These are phyloP conservation scores for Acanthornis magna DNA, from an alignment of 2,797 vertebrate species.

Conservation along the genomic window DNA sequence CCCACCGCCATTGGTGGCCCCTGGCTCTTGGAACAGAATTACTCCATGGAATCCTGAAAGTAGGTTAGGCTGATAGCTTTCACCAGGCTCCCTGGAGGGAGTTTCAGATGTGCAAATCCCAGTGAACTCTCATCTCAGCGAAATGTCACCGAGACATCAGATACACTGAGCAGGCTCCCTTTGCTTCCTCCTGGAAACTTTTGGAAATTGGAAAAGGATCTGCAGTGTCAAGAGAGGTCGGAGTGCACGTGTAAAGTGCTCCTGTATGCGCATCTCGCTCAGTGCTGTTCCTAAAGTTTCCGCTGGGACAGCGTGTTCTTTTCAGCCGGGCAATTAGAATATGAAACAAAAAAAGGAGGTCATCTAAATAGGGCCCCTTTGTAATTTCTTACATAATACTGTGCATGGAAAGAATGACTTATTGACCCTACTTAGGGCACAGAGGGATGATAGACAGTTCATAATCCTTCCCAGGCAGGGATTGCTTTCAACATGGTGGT, in stretches of 20 bases:
- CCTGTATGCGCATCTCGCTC: accelerated
- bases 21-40: not conserved
- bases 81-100: not conserved
- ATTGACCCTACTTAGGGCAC: not conserved
- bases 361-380: not conserved
- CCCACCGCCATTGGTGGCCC: accelerated
- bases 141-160: not conserved
- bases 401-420: not conserved
- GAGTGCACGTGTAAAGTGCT: not conserved
- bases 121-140: not conserved
- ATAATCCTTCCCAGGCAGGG: not conserved
- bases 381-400: not conserved
- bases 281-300: not conserved
- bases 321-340: not conserved
- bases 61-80: not conserved
- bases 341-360: constrained; percentile 4
- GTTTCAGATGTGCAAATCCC: constrained; percentile 52
- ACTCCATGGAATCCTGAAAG: not conserved
- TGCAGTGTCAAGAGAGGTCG: not conserved
- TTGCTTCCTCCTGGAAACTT: constrained; percentile 17
- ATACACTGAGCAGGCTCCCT: not conserved
- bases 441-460: not conserved
- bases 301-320: not conserved
- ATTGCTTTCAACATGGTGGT: not conserved
- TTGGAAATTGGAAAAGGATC: not conserved